These are phyloP conservation scores for Bombus ignitus DNA, from an alignment of 1,140 invertebrate genomes.

Conservation along the genomic window DNA sequence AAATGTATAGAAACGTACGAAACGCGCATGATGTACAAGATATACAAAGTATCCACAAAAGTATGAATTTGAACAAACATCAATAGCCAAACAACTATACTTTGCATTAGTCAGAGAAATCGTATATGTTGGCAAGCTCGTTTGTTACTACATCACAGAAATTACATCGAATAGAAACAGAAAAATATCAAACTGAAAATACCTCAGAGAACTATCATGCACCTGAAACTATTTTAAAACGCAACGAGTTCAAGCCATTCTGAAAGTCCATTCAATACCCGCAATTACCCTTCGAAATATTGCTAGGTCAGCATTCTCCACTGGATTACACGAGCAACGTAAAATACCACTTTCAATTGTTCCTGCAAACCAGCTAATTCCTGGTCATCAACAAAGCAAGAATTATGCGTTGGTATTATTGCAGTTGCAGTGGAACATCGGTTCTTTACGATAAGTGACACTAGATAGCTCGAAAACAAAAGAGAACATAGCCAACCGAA, in stretches of 20 bases:
- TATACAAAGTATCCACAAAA: no score
- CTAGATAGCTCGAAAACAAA: constrained; percentile 1
- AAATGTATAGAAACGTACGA: no score
- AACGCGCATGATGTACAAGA: no score
- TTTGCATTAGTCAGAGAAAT: no score
- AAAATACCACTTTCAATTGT: neutral
- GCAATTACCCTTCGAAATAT: no score
- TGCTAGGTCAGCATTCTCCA: neutral
- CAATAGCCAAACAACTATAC: no score
- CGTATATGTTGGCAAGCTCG: no score
- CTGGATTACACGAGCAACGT: neutral
- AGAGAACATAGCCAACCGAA: neutral
- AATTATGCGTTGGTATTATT: neutral
- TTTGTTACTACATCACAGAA: no score
- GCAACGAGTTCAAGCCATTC: neutral
- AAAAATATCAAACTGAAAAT: neutral
- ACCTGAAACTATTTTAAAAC: neutral
- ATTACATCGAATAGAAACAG: no score
- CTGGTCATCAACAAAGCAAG: neutral
- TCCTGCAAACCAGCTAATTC: neutral
- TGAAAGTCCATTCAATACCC: no score
- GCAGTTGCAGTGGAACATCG: neutral
- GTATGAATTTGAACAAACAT: no score
- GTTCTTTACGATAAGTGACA: constrained; percentile 46
- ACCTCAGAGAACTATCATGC: no score